Base-by-base conservation (phyloP, 1,140 invertebrate species). In the Macrosteles quadrilineatus region DNA sequence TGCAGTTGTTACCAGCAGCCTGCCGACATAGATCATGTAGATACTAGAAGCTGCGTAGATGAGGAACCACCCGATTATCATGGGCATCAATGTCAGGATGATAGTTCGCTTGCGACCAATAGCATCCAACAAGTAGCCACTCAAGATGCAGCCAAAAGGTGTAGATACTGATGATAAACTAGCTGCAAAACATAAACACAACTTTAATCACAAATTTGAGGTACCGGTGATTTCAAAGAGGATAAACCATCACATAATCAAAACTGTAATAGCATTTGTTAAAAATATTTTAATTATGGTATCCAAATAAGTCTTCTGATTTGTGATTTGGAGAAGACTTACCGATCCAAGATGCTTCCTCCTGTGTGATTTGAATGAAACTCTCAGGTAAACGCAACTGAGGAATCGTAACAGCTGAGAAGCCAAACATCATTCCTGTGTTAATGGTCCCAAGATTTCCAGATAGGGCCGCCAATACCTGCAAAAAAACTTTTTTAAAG, bases 341-440 rank as follows among this genome's bases (percentile, higher is more conserved):
- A 90, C 90, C 89, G 72, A 91, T 88, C 89, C 90, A 91, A 73
- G 89, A 90, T 64, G 86, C 87, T 78, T 90, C 82, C 32, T 80
- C 79, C 19, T 85, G 78, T 25, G 84, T 83, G 12, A 91, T 86
- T 23, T 77, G 80, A 75, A 91, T 85, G 25, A 77, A 78, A 30
- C 84, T 87, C 67, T 85, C 81, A 4, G 77, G 65, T 43, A 78
- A 79, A 76, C 85, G 78, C 1, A 91, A 75, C 74, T 91, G 89
- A 27, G 90, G 88, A 25, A 90, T 78, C 1, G 87, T 85, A 19
- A 90, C 88, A 1, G 90, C 90, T 0, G 89, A 89, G 75, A 91
- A 92, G 0, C 90, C 90, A 76, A 91, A 90, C 0, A 85, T 84
- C 84, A 90, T 86, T 25, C 88, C 88, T 1, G 88, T 90, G 74